These are phyloP conservation scores for Campylomormyrus tamandua DNA, from an alignment of 2,113 vertebrate genomes.

Conservation along the genomic window DNA sequence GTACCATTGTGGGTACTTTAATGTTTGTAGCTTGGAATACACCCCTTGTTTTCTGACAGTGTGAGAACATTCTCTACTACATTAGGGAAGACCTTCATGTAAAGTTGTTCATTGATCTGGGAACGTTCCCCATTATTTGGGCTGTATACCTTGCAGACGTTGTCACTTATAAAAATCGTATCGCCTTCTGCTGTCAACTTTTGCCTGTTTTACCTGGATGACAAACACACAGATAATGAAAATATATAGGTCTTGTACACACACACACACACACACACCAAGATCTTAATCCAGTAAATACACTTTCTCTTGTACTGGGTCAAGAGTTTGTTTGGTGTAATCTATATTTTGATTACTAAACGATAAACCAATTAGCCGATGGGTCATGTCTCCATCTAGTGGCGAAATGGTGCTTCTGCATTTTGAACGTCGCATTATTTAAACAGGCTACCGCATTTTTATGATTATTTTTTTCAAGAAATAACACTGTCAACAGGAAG, in stretches of 20 bases:
- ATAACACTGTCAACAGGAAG: neutral
- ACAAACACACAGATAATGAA: neutral
- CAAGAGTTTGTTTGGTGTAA: neutral
- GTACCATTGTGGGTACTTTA: neutral
- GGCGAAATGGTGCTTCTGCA: neutral
- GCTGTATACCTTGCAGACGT: neutral
- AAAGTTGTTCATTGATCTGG: neutral
- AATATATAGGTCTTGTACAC: neutral
- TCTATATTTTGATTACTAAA: neutral
- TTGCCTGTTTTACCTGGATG: neutral
- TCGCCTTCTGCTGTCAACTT: neutral
- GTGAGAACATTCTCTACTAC: neutral
- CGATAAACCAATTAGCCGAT: neutral
- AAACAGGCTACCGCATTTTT: neutral
- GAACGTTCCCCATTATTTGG: neutral
- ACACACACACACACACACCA: too few species aligned
- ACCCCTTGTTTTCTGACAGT: neutral
- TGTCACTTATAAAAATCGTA: neutral
- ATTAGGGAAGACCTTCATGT: neutral
- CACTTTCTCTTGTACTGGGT: neutral
- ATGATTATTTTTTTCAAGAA: neutral
- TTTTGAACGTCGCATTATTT: neutral
- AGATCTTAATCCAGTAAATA: neutral
- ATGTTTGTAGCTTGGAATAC: neutral
- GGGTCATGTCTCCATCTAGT: slow-evolving; percentile 9